These are phyloP conservation scores for Cariama cristata DNA, from an alignment of 2,113 vertebrate genomes.

Conservation along the genomic window DNA sequence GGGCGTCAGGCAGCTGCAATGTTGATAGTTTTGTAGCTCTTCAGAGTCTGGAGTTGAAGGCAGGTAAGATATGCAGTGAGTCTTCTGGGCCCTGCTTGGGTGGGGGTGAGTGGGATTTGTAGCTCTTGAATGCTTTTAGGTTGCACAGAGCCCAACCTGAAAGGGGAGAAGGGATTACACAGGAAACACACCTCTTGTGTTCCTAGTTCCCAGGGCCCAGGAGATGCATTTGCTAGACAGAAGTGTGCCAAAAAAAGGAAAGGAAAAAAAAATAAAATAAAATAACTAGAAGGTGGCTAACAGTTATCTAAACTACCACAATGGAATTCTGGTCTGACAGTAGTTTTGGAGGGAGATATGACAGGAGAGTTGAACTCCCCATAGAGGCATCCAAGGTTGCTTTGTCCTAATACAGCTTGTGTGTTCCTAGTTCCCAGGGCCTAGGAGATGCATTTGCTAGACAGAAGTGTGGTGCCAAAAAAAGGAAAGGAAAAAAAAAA, in stretches of 20 bases:
- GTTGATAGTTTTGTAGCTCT: constrained; percentile 38
- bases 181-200: neutral
- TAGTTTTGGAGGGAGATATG: neutral
- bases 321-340: neutral
- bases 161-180: constrained; percentile 8
- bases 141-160: constrained; percentile 58
- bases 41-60: constrained; percentile 64
- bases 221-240: neutral
- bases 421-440: neutral
- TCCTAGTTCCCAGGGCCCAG: neutral
- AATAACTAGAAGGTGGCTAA: neutral
- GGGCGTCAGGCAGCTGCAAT: constrained; percentile 44
- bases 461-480: neutral
- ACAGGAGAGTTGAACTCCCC: neutral
- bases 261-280: neutral
- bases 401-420: neutral
- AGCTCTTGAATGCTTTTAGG: constrained; percentile 23
- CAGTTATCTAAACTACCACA: neutral
- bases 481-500: neutral
- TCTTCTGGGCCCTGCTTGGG: constrained; percentile 48
- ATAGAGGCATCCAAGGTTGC: neutral
- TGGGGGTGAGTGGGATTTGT: constrained; percentile 66
- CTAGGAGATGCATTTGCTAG: neutral
- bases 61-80: constrained; percentile 67
- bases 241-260: neutral